Conservation (phyloP, 2,113 vertebrate species). For the Saccopteryx bilineata region DNA sequence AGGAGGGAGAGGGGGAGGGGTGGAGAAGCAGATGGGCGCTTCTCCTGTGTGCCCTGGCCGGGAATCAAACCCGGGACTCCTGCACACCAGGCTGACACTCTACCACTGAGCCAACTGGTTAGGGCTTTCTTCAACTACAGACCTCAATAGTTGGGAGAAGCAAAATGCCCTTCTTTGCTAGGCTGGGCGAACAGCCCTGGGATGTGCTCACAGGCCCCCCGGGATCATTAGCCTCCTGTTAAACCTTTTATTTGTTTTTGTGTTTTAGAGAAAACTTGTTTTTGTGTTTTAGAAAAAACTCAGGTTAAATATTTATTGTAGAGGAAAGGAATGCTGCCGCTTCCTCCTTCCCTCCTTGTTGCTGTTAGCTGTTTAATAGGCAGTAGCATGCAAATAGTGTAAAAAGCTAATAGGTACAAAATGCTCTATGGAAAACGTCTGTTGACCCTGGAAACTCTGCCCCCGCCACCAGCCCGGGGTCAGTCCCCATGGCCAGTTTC, state of each 20-base stretch:
- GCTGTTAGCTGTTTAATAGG: constrained; percentile 33
- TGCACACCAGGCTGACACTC: too few species aligned
- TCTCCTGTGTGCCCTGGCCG: too few species aligned
- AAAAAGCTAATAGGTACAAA: neutral
- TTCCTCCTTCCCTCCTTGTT: constrained; percentile 57
- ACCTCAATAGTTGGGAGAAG: neutral
- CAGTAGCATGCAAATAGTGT: neutral
- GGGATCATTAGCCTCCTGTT: constrained; percentile 43
- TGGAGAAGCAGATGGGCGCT: too few species aligned
- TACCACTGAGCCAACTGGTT: too few species aligned
- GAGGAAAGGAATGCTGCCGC: constrained; percentile 51
- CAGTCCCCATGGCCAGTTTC: neutral
- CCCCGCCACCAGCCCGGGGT: neutral
- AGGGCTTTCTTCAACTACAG: neutral
- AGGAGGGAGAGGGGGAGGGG: too few species aligned
- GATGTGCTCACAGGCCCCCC: neutral
- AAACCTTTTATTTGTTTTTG: constrained; percentile 64
- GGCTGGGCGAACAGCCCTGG: neutral
- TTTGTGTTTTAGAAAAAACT: constrained; percentile 59
- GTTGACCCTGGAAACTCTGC: neutral
- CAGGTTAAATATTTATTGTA: constrained; percentile 66
- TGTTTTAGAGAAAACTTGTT: constrained; percentile 55
- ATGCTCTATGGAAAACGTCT: neutral
- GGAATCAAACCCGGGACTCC: too few species aligned
- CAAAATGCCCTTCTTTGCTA: neutral